Evolutionary conservation across 2,797 vertebrate genomes (phyloP).

Genomic region (Phrynocephalus vlangalii): DNA sequence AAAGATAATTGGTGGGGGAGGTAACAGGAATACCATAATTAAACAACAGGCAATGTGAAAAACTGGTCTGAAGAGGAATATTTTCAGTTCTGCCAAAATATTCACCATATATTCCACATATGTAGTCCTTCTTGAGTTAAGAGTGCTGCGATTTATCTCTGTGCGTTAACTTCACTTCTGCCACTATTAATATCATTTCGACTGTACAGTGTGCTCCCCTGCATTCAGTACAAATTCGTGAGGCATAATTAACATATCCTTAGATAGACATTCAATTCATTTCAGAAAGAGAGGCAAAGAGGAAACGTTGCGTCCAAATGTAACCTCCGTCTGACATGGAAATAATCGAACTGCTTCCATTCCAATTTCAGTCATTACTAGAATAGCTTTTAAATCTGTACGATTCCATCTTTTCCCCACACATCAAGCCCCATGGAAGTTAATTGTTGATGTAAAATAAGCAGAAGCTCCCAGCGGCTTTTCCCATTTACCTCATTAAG

Average conservation of each 20-base stretch:
- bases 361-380: constrained; percentile 35
- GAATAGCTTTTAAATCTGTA: constrained; percentile 27
- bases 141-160: not conserved
- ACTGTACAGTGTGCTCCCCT: constrained; percentile 15
- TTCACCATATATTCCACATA: not conserved
- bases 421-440: constrained; percentile 48
- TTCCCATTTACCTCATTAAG: constrained; percentile 67
- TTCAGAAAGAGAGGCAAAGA: not conserved
- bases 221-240: not conserved
- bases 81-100: not conserved
- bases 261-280: constrained; percentile 7
- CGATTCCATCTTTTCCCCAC: constrained; percentile 31
- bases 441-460: constrained; percentile 63
- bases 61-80: not conserved
- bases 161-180: not conserved
- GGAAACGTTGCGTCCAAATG: constrained; percentile 35
- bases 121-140: not conserved
- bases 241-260: not conserved
- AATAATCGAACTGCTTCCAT: constrained; percentile 40
- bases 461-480: constrained; percentile 50
- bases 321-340: constrained; percentile 23
- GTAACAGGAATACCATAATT: not conserved
- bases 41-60: not conserved
- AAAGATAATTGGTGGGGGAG: not conserved
- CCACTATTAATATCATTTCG: constrained; percentile 2